Conservation (phyloP, 37 sponge, comb jelly and placozoan genomes). For the Ianthella basta region DNA sequence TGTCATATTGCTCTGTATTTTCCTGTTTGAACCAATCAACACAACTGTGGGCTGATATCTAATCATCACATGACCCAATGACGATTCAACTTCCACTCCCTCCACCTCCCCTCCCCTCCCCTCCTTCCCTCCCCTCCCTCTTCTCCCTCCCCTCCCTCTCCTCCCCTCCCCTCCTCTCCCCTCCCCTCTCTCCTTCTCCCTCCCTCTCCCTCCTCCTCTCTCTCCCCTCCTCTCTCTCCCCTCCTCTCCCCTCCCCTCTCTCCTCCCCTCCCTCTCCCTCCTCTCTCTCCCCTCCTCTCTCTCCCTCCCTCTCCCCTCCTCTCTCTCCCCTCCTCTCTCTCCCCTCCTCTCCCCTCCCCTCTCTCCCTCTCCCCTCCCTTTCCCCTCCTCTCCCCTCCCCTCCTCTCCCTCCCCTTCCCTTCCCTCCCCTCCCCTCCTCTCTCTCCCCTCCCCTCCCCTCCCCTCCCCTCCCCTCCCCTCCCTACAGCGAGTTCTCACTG, state of each 20-base stretch:
- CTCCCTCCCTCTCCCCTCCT: neutral
- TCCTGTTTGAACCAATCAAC: too few relatives aligned
- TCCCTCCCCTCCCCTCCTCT: neutral
- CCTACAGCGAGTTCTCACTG: conserved; percentile 40
- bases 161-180: too few relatives aligned
- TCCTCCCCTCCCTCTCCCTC: neutral
- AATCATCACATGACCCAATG: too few relatives aligned
- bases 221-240: conserved; percentile 10
- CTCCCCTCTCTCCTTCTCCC: neutral
- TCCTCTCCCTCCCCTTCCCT: neutral
- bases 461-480: conserved; percentile 25
- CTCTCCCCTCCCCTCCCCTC: neutral
- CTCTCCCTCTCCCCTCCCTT: neutral
- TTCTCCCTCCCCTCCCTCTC: too few relatives aligned
- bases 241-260: neutral
- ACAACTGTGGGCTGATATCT: too few relatives aligned
- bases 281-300: neutral
- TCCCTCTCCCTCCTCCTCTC: neutral
- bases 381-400: neutral
- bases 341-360: neutral
- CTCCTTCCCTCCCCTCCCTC: too few relatives aligned
- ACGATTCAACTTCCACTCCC: too few relatives aligned
- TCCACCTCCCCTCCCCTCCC: too few relatives aligned
- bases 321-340: neutral
- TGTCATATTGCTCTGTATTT: too few relatives aligned